Conservation (phyloP, 2,113 vertebrate genomes). For the Ia io region DNA sequence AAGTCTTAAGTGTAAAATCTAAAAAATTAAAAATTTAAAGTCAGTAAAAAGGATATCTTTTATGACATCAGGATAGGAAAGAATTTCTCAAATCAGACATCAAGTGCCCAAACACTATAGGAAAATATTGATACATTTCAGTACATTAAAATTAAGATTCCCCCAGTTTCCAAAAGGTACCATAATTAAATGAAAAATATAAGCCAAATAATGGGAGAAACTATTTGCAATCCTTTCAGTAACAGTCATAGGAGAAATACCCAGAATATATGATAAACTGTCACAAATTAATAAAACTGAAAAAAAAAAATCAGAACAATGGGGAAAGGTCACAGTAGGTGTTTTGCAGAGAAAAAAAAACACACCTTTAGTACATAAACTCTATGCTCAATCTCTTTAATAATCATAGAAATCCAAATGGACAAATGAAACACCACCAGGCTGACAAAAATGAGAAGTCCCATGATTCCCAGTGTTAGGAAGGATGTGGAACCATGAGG, state of each 20-base stretch:
- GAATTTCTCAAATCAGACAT: neutral
- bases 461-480: neutral
- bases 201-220: neutral
- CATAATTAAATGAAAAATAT: neutral
- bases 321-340: neutral
- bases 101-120: neutral
- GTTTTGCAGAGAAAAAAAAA: neutral
- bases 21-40: neutral
- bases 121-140: neutral
- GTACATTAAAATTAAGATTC: neutral
- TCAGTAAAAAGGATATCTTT: neutral
- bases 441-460: neutral
- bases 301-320: neutral
- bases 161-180: neutral
- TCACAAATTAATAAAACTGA: neutral
- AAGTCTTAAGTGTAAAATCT: neutral
- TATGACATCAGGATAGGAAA: neutral
- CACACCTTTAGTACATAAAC: neutral
- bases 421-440: neutral
- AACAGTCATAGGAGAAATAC: neutral
- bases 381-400: neutral
- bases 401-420: neutral
- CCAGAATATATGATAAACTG: neutral
- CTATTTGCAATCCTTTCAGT: neutral
- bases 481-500: neutral